Conservation (phyloP, 1,140 invertebrate species). For the Parasteatoda tepidariorum region DNA sequence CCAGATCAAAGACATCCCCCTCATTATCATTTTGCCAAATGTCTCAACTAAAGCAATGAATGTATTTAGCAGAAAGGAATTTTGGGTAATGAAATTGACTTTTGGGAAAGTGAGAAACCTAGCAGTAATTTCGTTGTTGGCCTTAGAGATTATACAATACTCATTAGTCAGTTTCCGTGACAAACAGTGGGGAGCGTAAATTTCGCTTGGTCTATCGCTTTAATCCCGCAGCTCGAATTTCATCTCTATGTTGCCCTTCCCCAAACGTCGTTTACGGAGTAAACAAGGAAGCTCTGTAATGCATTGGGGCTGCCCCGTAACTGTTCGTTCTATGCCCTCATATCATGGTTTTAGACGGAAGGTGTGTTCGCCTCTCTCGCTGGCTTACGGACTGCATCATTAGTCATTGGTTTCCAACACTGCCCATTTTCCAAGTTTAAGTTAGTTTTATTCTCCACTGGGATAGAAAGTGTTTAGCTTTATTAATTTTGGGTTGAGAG, state of each 20-base stretch:
- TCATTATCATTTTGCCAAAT: not conserved
- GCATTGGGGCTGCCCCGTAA: not conserved
- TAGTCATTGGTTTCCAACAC: not conserved
- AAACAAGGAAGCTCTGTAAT: conserved; percentile 25
- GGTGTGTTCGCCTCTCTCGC: not conserved
- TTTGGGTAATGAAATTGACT: conserved; percentile 49
- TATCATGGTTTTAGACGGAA: not conserved
- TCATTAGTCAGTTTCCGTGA: conserved; percentile 43
- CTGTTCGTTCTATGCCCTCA: not conserved
- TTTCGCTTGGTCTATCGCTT: conserved; percentile 21
- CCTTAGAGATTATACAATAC: conserved; percentile 46
- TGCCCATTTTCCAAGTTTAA: not conserved
- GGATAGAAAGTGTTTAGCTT: not conserved
- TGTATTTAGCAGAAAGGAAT: not conserved
- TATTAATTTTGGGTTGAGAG: not conserved
- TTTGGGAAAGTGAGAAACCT: conserved; percentile 36
- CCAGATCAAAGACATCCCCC: conserved; percentile 4
- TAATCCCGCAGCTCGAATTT: conserved; percentile 44
- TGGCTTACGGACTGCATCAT: conserved; percentile 9
- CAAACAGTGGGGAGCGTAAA: conserved; percentile 21
- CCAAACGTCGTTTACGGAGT: conserved; percentile 17
- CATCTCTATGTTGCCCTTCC: not conserved
- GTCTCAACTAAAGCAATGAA: not conserved
- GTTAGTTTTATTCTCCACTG: conserved; percentile 1
- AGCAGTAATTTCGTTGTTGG: conserved; percentile 40